Evolutionary conservation across 2,888 invertebrate species (phyloP).

Genomic region (Caenorhabditis doughertyi): DNA sequence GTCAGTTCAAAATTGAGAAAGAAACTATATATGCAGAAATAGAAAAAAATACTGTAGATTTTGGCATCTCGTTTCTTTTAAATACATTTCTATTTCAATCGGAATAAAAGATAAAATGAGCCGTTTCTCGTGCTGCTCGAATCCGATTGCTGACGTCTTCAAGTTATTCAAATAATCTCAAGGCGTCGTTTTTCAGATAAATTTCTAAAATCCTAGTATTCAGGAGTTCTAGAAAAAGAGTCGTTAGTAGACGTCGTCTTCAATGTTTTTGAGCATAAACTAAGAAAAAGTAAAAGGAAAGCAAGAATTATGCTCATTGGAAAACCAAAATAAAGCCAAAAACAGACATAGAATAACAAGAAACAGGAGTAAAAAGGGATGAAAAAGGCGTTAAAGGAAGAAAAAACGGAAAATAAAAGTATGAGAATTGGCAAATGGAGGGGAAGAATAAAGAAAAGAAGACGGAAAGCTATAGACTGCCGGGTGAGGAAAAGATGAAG

Average conservation of each 20-base stretch:
- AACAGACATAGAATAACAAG: conserved; percentile 35
- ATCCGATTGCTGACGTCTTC: conserved; percentile 32
- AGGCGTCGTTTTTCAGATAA: neutral
- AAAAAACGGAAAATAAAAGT: conserved; percentile 30
- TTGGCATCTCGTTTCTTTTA: neutral
- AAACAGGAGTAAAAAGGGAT: conserved; percentile 24
- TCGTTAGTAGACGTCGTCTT: conserved; percentile 8
- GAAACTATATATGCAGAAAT: neutral
- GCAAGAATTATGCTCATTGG: conserved; percentile 46
- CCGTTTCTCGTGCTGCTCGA: conserved; percentile 7
- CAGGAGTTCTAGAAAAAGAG: neutral
- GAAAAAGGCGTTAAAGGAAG: conserved; percentile 13
- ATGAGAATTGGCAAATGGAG: conserved; percentile 49
- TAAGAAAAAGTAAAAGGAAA: conserved; percentile 7
- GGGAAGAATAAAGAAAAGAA: conserved; percentile 39
- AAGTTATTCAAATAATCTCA: neutral
- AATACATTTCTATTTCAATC: conserved; percentile 15
- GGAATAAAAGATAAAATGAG: conserved; percentile 9
- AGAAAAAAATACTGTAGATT: neutral
- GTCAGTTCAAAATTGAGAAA: conserved; percentile 11
- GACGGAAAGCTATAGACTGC: neutral
- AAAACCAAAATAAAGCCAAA: neutral
- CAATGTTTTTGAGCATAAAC: conserved; percentile 28
- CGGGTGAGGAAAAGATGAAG: conserved; percentile 16
- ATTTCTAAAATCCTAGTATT: conserved; percentile 1